A percentile compares a stretch with the other conserved stretches of the same genome.
Conservation (phyloP, 2,113 vertebrate genomes). For the Ardeotis arabs region DNA sequence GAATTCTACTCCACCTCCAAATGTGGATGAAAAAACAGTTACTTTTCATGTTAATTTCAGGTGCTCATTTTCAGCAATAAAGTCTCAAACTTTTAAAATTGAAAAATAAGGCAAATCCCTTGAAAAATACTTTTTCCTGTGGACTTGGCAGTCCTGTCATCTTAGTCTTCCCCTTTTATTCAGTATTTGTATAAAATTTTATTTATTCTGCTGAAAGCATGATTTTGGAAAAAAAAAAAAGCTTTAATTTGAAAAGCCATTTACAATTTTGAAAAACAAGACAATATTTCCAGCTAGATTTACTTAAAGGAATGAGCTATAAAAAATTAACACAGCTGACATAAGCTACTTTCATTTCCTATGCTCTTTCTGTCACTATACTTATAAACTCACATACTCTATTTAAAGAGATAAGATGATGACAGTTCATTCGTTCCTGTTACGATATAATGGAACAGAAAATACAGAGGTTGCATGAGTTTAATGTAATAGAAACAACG, state of each 20-base stretch:
- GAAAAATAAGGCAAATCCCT: neutral
- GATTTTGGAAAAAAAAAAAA: neutral
- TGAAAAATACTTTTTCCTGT: neutral
- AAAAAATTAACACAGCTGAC: neutral
- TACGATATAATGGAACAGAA: neutral
- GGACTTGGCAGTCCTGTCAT: neutral
- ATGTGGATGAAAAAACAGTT: neutral
- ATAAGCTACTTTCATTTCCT: neutral
- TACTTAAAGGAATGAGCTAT: neutral
- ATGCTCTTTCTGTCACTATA: neutral
- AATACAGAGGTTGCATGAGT: neutral
- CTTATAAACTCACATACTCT: neutral
- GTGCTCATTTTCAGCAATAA: neutral
- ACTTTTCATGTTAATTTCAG: neutral
- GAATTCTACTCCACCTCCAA: neutral
- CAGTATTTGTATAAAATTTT: neutral
- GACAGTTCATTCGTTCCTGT: neutral
- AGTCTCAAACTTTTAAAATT: neutral
- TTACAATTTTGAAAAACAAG: neutral
- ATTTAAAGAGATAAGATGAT: constrained; percentile 16
- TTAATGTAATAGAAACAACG: neutral
- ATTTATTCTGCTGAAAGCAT: neutral
- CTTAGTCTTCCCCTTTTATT: neutral
- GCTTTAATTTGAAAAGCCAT: neutral
- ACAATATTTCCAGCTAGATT: neutral